Evolutionary conservation across 2,888 invertebrate species (phyloP).

Genomic region (Stegana nigrithorax): DNA sequence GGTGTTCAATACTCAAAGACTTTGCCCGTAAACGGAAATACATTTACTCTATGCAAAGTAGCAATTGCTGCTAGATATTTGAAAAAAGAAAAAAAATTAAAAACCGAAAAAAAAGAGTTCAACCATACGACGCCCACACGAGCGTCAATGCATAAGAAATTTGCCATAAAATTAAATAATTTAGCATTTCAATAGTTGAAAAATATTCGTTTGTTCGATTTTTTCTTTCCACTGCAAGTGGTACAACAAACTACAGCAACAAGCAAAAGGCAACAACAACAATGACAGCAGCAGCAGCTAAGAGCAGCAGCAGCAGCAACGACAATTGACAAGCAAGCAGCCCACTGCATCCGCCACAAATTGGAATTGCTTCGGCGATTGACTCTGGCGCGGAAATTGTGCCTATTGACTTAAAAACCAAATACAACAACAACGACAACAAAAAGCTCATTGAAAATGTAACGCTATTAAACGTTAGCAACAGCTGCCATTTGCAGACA

Average conservation of each 20-base stretch:
- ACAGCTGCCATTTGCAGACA: neutral
- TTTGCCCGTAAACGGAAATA: neutral
- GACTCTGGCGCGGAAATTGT: neutral
- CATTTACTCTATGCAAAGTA: no score
- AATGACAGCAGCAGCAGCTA: constrained; percentile 41
- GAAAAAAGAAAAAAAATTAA: no score
- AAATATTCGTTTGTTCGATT: neutral
- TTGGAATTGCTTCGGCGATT: constrained; percentile 28
- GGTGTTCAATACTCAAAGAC: no score
- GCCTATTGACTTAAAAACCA: constrained; percentile 9
- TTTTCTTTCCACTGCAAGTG: neutral
- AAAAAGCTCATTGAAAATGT: constrained; percentile 6
- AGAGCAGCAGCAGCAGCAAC: constrained; percentile 45
- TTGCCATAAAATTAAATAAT: constrained; percentile 18
- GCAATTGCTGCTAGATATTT: no score
- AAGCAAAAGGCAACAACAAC: neutral
- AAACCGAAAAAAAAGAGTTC: no score
- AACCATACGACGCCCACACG: constrained; percentile 4
- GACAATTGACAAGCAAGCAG: constrained; percentile 21
- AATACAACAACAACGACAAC: no score
- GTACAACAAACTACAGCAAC: neutral
- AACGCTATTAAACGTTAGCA: neutral
- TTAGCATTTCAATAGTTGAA: constrained; percentile 16
- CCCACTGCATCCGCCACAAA: constrained; percentile 56
- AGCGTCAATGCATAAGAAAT: constrained; percentile 8